Evolutionary conservation across 1,140 invertebrate genomes (phyloP), one percentile per base, ranked within the genome.

Genomic region (Coptotermes formosanus): DNA sequence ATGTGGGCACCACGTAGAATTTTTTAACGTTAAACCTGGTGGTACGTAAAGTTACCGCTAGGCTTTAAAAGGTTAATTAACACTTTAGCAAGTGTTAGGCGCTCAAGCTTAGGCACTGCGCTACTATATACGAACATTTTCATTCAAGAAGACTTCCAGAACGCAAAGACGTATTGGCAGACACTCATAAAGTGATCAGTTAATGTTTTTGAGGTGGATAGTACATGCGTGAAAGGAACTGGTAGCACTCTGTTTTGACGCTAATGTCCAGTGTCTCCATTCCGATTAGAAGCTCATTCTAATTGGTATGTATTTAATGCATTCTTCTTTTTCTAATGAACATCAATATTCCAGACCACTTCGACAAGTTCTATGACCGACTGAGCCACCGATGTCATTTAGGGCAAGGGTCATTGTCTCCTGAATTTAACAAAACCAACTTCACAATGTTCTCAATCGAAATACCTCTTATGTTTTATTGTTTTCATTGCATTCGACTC

Each of bases 221-320:
- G 25, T 75, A 75, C n/a, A 14, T 14, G 25, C 16, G 9, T 30
- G 64, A 30, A 75, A 9, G 2, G 64, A 1, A 75, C 48, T 64
- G 59, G 12, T 8, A 6, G 12, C 19, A 8, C 3, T 25, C 64
- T 30, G 25, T n/a, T 75, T 21, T 1, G 52, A 55, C 19, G 21
- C 14, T 55, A 55, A 21, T 55, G 14, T 75, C 64, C 25, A n/a
- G 64, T 75, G 25, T 30, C 64, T 30, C 64, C 25, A 25, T 6
- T 75, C 64, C 64, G n/a, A 75, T 75, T 30, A 75, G 64, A 75
- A 30, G 25, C 64, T 11, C 25, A 8, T 0, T 75, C n/a, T 75
- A 75, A 75, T 75, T 75, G 64, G 64, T 75, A 25, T 30, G n/a
- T 25, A 75, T 75, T 64, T 75, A 75, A 75, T 30, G 64, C n/a